These are phyloP conservation scores for Girardia tigrina DNA, from an alignment of 2,888 invertebrate genomes.

Conservation along the genomic window DNA sequence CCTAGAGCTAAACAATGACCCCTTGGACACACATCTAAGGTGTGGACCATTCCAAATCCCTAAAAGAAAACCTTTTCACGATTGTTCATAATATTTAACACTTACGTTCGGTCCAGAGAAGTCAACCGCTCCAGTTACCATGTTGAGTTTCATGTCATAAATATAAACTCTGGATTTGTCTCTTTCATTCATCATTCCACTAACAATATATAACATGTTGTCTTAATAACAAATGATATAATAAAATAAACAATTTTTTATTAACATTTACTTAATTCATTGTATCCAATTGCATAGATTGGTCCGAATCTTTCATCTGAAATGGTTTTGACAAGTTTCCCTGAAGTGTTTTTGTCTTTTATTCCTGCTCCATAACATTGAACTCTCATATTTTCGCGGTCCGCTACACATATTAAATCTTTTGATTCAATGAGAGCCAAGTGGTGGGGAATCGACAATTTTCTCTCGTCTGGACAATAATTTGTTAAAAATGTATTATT, in stretches of 20 bases:
- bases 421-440: constrained; percentile 48
- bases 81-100: no score
- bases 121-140: neutral
- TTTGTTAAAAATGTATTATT: neutral
- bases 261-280: constrained; percentile 42
- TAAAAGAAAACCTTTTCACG: neutral
- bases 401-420: constrained; percentile 51
- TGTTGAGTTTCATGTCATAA: neutral
- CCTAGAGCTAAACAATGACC: neutral
- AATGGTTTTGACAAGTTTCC: constrained; percentile 10
- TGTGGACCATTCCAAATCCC: constrained; percentile 23
- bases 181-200: neutral
- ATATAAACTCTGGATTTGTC: neutral
- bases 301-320: constrained; percentile 10
- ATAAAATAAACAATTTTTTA: neutral
- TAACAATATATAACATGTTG: constrained; percentile 3
- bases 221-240: neutral
- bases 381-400: constrained; percentile 53
- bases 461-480: neutral
- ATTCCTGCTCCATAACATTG: constrained; percentile 52
- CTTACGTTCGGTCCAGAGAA: neutral
- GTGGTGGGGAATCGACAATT: constrained; percentile 49
- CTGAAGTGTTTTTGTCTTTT: neutral
- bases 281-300: constrained; percentile 21
- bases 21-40: constrained; percentile 12